These are phyloP conservation scores for Myiothlypis coronata DNA, from an alignment of 2,797 vertebrate genomes.

Conservation along the genomic window DNA sequence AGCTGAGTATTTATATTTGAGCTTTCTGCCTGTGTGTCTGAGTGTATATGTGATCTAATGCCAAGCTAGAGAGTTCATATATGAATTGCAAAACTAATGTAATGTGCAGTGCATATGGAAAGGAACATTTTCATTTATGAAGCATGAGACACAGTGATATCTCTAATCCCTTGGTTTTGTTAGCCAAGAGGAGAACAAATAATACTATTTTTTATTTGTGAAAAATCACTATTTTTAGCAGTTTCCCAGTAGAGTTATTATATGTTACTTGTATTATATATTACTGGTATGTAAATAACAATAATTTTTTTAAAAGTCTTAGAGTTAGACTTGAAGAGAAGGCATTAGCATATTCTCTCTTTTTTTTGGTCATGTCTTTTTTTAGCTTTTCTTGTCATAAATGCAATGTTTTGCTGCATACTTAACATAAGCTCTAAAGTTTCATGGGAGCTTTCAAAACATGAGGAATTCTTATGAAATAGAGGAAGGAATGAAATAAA, in stretches of 20 bases:
- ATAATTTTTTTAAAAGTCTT: background rate
- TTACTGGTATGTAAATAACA: background rate
- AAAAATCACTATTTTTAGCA: background rate
- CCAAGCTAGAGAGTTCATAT: constrained; percentile 39
- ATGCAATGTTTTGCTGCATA: background rate
- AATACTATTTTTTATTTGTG: background rate
- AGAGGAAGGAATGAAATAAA: background rate
- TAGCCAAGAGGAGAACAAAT: background rate
- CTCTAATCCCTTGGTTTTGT: background rate
- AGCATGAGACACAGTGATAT: background rate
- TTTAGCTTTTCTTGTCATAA: background rate
- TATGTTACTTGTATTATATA: background rate
- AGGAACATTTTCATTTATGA: background rate
- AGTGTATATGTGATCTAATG: constrained; percentile 3
- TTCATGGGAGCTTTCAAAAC: background rate
- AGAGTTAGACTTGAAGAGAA: background rate
- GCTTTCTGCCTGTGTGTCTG: background rate
- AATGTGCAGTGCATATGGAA: background rate
- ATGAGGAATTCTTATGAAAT: background rate
- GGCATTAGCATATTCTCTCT: background rate
- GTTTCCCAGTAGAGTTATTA: background rate
- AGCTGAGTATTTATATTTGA: background rate
- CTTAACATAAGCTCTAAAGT: background rate
- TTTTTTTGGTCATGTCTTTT: background rate
- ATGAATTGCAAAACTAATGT: background rate